Percentiles rank a stretch among this genome's conserved stretches.
Evolutionary conservation across 2,797 vertebrate species (phyloP).

Genomic region (Microctenopoma steveboyesi): DNA sequence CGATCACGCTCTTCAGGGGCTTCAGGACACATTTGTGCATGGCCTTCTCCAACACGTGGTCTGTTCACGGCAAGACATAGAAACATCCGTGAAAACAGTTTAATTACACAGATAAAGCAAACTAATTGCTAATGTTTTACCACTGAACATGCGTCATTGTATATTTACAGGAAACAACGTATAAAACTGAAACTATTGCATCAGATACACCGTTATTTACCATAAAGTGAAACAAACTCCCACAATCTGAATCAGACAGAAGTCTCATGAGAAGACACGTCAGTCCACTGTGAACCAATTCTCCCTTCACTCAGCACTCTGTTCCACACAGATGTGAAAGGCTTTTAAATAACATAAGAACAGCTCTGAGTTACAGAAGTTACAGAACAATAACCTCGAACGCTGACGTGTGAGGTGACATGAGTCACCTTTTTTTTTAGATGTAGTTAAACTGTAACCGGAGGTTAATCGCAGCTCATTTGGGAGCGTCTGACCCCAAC

Average conservation of each 20-base stretch:
- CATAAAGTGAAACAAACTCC: not conserved
- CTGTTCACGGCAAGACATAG: conserved; percentile 73
- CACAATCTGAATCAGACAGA: not conserved
- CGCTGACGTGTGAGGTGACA: not conserved
- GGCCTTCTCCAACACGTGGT: conserved; percentile 95
- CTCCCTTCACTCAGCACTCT: not conserved
- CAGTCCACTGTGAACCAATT: not conserved
- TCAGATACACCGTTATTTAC: not conserved
- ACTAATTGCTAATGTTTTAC: not conserved
- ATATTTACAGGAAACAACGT: not conserved
- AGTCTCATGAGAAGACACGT: not conserved
- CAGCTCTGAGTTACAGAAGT: not conserved
- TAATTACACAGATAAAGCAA: not conserved
- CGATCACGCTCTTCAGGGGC: conserved; percentile 90
- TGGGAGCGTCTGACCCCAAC: not conserved
- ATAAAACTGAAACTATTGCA: not conserved
- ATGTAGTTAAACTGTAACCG: not conserved
- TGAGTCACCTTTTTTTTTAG: not conserved
- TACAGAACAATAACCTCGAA: conserved; percentile 1
- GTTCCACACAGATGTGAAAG: no score
- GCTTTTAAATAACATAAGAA: no score
- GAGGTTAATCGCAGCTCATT: not conserved
- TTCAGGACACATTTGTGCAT: conserved; percentile 99
- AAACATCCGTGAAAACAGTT: no score
- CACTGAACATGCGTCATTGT: not conserved